Conservation (phyloP, 2,113 vertebrate genomes). For the Chaetura pelagica region DNA sequence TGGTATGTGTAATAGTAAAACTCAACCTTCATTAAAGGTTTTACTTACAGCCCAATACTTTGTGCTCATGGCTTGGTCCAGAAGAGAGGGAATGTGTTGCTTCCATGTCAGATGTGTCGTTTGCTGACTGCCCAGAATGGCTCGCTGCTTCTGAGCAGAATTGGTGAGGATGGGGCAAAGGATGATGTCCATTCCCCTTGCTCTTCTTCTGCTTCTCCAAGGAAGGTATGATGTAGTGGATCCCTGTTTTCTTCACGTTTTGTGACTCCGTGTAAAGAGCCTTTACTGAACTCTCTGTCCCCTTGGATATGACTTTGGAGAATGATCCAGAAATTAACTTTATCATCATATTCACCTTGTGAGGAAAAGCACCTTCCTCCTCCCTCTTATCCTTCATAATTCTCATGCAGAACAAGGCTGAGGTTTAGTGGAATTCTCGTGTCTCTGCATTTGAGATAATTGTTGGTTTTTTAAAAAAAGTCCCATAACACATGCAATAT, state of each 20-base stretch:
- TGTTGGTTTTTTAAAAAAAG: neutral
- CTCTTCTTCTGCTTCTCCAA: neutral
- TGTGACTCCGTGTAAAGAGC: neutral
- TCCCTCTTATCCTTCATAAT: neutral
- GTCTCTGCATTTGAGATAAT: neutral
- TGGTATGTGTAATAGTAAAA: neutral
- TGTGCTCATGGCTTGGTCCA: neutral
- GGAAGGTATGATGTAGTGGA: neutral
- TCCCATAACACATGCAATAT: neutral
- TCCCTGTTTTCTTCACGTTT: neutral
- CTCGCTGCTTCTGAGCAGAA: neutral
- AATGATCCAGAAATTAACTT: neutral
- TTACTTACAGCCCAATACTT: neutral
- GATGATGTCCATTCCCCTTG: neutral
- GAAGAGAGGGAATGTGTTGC: neutral
- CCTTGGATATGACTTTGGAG: neutral
- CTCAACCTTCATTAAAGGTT: neutral
- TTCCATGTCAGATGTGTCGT: neutral
- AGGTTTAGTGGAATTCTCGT: neutral
- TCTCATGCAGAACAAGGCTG: neutral
- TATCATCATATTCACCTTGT: neutral
- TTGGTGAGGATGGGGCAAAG: neutral
- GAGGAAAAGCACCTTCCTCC: neutral
- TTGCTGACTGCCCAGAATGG: neutral
- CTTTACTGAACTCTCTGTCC: neutral